Evolutionary conservation across 2,113 vertebrate genomes (phyloP).

Genomic region (Gadus chalcogrammus): DNA sequence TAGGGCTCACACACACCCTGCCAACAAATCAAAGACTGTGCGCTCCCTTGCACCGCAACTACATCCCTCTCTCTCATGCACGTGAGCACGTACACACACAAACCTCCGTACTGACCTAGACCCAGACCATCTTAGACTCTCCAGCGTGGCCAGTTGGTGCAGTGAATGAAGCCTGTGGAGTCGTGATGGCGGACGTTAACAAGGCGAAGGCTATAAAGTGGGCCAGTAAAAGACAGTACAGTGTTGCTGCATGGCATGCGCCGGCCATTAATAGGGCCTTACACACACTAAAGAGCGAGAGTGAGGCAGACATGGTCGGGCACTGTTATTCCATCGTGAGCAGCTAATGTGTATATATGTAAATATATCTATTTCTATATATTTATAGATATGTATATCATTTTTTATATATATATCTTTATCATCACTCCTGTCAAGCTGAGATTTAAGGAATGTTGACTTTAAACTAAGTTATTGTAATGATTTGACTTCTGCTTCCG

Average conservation of each 20-base stretch:
- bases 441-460: constrained; percentile 7
- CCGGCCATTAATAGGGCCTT: background rate
- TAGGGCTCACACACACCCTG: constrained; percentile 46
- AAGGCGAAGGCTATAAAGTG: constrained; percentile 78
- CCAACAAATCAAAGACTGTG: constrained; percentile 48
- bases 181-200: constrained; percentile 43
- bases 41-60: constrained; percentile 30
- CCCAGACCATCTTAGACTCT: too few species aligned
- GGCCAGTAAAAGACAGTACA: constrained; percentile 71
- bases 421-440: constrained; percentile 7
- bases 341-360: too few species aligned
- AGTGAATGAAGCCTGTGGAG: background rate
- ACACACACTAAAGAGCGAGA: background rate
- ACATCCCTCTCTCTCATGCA: background rate
- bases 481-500: constrained; percentile 31
- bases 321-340: too few species aligned
- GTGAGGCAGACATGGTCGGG: too few species aligned
- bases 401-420: background rate
- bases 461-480: constrained; percentile 1
- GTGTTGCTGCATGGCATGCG: constrained; percentile 54
- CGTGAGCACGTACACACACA: background rate
- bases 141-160: constrained; percentile 14
- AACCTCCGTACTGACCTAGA: too few species aligned
- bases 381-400: too few species aligned
- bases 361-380: too few species aligned